A percentile compares a stretch with the other conserved stretches of the same genome.
Evolutionary conservation across 2,888 invertebrate species (phyloP).

Genomic region (Pegoplata infirma): DNA sequence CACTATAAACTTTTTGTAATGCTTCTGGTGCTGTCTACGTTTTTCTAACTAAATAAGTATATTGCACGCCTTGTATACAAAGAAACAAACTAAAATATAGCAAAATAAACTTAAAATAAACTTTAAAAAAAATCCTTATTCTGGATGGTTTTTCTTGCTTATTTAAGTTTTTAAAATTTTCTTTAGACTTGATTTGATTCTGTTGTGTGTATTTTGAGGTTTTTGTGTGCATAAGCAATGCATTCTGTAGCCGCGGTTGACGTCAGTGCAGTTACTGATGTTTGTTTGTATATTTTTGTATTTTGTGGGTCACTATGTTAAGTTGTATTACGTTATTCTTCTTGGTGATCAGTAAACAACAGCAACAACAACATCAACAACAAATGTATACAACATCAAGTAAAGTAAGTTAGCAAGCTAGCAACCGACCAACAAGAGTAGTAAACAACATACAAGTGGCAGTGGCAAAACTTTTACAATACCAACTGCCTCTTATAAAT

Average conservation of each 20-base stretch:
- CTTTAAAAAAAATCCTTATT: slow-evolving; percentile 34
- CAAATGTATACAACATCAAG: slow-evolving; percentile 13
- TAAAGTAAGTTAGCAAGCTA: slow-evolving; percentile 31
- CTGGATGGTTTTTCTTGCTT: neutral
- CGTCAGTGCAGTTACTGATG: neutral
- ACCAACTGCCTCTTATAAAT: slow-evolving; percentile 60
- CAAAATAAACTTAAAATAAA: neutral
- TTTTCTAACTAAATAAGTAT: slow-evolving; percentile 50
- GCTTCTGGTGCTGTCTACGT: slow-evolving; percentile 39
- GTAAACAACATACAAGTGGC: slow-evolving; percentile 53
- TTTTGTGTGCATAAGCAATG: slow-evolving; percentile 14
- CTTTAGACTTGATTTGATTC: slow-evolving; percentile 14
- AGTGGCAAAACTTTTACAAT: slow-evolving; percentile 52
- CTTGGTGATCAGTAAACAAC: slow-evolving; percentile 16
- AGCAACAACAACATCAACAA: neutral
- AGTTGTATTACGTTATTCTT: slow-evolving; percentile 57
- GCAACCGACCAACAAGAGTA: too few species aligned
- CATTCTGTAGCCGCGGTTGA: slow-evolving; percentile 25
- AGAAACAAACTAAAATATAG: too few species aligned
- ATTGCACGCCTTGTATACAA: slow-evolving; percentile 41
- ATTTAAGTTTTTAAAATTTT: slow-evolving; percentile 14
- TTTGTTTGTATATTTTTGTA: slow-evolving; percentile 34
- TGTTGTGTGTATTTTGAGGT: neutral
- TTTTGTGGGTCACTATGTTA: slow-evolving; percentile 64
- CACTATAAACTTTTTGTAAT: neutral